Evolutionary conservation across 2,797 vertebrate genomes (phyloP).

Genomic region (Hypotaenidia okinawae): DNA sequence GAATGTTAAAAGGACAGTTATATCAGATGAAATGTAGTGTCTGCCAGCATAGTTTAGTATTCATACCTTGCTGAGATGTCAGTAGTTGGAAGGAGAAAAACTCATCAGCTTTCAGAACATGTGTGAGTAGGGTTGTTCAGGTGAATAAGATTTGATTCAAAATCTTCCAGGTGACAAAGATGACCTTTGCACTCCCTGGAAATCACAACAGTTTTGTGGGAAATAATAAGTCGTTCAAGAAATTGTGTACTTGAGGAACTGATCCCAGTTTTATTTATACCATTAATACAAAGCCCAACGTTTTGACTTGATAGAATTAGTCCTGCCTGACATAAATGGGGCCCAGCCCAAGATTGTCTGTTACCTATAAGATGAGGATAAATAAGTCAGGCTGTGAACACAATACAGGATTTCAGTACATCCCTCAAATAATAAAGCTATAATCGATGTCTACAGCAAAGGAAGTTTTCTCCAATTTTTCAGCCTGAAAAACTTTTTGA

Average conservation of each 20-base stretch:
- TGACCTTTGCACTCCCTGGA: background rate
- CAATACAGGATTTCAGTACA: background rate
- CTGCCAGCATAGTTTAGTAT: background rate
- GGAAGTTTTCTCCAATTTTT: background rate
- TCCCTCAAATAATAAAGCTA: background rate
- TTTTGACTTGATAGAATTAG: background rate
- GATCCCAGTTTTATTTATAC: background rate
- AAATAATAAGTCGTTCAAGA: background rate
- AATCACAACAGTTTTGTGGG: background rate
- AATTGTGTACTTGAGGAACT: background rate
- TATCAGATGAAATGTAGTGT: background rate
- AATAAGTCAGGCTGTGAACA: background rate
- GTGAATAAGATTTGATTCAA: background rate
- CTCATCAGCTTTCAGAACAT: background rate
- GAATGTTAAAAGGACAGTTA: background rate
- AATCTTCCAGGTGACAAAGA: background rate
- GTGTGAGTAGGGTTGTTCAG: background rate
- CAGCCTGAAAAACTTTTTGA: background rate
- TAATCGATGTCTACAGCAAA: background rate
- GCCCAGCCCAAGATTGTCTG: background rate
- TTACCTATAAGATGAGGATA: background rate
- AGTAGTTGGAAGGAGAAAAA: background rate
- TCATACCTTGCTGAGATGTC: background rate
- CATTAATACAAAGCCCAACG: background rate
- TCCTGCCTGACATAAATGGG: background rate